A percentile compares a stretch with the other conserved stretches of the same genome.
These are phyloP conservation scores for Hipposideros larvatus DNA, from an alignment of 2,797 vertebrate genomes.

Conservation along the genomic window DNA sequence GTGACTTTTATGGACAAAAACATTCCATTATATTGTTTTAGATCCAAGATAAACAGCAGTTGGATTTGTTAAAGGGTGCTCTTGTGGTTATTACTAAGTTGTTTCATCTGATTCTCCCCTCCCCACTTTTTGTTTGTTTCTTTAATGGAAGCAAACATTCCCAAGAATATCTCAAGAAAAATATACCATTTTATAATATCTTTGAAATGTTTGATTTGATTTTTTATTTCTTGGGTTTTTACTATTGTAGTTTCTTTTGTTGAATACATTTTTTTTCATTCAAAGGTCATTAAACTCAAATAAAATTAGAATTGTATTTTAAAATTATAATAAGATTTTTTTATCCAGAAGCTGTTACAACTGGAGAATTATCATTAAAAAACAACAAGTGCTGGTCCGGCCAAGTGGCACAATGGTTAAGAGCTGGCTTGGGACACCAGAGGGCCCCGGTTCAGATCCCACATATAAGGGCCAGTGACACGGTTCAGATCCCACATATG, in stretches of 20 bases:
- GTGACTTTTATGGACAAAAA: slow-evolving; percentile 83
- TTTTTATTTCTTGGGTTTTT: not conserved
- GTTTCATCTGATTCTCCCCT: slow-evolving; percentile 76
- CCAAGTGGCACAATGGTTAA: too few species aligned
- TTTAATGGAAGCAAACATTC: not conserved
- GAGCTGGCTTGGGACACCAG: too few species aligned
- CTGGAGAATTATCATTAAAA: not conserved
- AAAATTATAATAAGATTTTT: not conserved
- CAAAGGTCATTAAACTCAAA: not conserved
- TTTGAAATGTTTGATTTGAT: not conserved
- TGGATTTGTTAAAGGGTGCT: slow-evolving; percentile 74
- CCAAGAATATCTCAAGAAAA: slow-evolving; percentile 49
- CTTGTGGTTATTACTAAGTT: slow-evolving; percentile 64
- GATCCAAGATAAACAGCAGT: slow-evolving; percentile 70
- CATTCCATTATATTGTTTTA: slow-evolving; percentile 82
- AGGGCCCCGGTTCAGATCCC: too few species aligned
- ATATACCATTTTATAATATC: not conserved
- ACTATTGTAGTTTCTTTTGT: not conserved
- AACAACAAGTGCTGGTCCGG: too few species aligned
- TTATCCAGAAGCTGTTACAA: not conserved
- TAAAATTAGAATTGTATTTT: slow-evolving; percentile 17
- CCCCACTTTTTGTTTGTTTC: slow-evolving; percentile 68
- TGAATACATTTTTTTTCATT: not conserved
- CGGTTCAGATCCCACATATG: too few species aligned
- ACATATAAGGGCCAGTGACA: too few species aligned